Conservation (phyloP, 2,797 vertebrate species). For the Etheostoma nigrum region DNA sequence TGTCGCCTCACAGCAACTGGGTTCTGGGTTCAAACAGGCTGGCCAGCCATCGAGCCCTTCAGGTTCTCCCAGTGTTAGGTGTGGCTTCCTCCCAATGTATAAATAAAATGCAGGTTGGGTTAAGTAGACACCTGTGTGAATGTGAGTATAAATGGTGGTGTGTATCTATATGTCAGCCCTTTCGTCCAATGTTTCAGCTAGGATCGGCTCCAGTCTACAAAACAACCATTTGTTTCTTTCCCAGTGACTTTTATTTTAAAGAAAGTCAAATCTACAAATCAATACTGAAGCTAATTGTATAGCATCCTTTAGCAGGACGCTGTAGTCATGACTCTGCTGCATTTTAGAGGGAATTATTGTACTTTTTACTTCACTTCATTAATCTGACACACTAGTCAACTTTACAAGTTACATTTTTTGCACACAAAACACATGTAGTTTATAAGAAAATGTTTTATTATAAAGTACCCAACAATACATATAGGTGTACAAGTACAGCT, state of each 20-base stretch:
- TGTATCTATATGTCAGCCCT: background rate
- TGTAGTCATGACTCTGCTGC: background rate
- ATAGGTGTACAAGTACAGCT: too few relatives aligned
- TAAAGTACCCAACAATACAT: too few relatives aligned
- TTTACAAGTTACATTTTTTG: too few relatives aligned
- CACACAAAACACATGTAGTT: too few relatives aligned
- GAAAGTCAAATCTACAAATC: constrained; percentile 34
- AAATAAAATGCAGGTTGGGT: background rate
- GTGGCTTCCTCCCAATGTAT: background rate
- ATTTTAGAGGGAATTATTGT: too few relatives aligned
- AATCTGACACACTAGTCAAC: too few relatives aligned
- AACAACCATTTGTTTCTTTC: background rate
- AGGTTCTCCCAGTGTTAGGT: background rate
- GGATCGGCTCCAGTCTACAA: background rate
- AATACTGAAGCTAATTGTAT: background rate
- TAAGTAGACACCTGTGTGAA: background rate
- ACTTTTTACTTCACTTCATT: too few relatives aligned
- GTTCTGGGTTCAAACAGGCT: too few relatives aligned
- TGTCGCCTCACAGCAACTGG: too few relatives aligned
- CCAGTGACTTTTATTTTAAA: background rate
- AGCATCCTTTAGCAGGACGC: background rate
- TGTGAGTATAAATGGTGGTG: background rate
- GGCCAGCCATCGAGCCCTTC: too few relatives aligned
- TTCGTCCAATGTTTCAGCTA: too few relatives aligned
- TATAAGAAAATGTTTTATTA: too few relatives aligned